Conservation (phyloP, 2,888 invertebrate species). For the Idaea aversata region DNA sequence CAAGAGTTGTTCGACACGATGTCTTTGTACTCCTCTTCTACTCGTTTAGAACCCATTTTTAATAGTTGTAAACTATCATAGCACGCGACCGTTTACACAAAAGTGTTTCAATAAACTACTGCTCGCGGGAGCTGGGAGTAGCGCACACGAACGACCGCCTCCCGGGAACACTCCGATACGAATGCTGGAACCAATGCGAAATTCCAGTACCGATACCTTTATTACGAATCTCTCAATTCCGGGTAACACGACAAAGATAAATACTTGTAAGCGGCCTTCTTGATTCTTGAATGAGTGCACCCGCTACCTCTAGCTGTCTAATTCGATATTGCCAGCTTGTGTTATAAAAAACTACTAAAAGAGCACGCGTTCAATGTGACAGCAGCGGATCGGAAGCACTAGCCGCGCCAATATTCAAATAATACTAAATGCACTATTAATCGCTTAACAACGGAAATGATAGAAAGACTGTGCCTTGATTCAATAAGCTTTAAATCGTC, state of each 20-base stretch:
- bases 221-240: not conserved
- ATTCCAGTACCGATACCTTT: slow-evolving; percentile 2
- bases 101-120: not conserved
- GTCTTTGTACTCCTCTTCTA: slow-evolving; percentile 87
- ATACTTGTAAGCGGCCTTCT: not conserved
- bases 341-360: slow-evolving; percentile 14
- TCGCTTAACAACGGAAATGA: too few relatives aligned
- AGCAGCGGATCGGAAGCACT: too few relatives aligned
- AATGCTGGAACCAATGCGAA: not conserved
- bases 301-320: slow-evolving; percentile 29
- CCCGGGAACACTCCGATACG: not conserved
- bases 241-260: not conserved
- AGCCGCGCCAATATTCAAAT: too few relatives aligned
- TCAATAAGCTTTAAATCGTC: too few relatives aligned
- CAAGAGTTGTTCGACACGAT: slow-evolving; percentile 85
- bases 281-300: slow-evolving; percentile 29
- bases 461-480: too few relatives aligned
- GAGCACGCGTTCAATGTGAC: not conserved
- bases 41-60: slow-evolving; percentile 41
- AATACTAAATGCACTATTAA: too few relatives aligned
- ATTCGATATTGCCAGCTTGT: slow-evolving; percentile 34
- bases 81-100: slow-evolving; percentile 12
- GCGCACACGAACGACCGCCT: not conserved
- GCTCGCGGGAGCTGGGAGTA: not conserved
- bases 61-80: slow-evolving; percentile 26